Base-by-base conservation (phyloP, 2,113 vertebrate genomes). In the Pteropus alecto region DNA sequence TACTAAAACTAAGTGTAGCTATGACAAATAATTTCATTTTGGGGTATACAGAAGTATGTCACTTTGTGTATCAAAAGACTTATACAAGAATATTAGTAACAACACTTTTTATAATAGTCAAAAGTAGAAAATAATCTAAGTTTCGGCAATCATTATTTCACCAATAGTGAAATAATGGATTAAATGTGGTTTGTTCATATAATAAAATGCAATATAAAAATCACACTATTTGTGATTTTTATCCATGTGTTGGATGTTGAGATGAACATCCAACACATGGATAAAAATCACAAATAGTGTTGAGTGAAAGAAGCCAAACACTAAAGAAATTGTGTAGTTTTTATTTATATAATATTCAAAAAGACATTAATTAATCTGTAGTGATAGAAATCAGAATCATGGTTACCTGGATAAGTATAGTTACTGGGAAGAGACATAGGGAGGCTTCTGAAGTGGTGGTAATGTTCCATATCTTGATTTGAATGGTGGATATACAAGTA, bases 41-140 rank as follows among this genome's bases (percentile, higher is more conserved):
- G 41, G 6, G 13, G 67, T 51, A 78, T 46, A 60, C 16, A 77
- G 6, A 92, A 91, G 18, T 82, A 10, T 78, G 6, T 86, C 54
- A 88, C 38, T 77, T 73, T 60, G 13, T 70, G 26, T 22, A 48
- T 7, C 54, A 89, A 83, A 81, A 84, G 24, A 56, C 6, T 22
- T 86, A 16, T 22, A 71, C 24, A 58, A 18, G 5, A 51, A 60
- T 85, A 81, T 26, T 92, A 74, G 26, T 74, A 79, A 84, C 14
- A 82, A 38, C 1, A 84, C 8, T 11, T 14, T 74, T 68, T 81
- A 56, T 74, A 63, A 46, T 21, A 63, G 6, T 87, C 46, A 87
- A 73, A 91, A 76, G 10, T 46, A 68, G 19, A 74, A 85, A 85
- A 95, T 3, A 83, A 89, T 46, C 15, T 15, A 96, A 97, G 74